Base-by-base conservation (phyloP, 2,797 vertebrate genomes). In the Scarus forsteni region DNA sequence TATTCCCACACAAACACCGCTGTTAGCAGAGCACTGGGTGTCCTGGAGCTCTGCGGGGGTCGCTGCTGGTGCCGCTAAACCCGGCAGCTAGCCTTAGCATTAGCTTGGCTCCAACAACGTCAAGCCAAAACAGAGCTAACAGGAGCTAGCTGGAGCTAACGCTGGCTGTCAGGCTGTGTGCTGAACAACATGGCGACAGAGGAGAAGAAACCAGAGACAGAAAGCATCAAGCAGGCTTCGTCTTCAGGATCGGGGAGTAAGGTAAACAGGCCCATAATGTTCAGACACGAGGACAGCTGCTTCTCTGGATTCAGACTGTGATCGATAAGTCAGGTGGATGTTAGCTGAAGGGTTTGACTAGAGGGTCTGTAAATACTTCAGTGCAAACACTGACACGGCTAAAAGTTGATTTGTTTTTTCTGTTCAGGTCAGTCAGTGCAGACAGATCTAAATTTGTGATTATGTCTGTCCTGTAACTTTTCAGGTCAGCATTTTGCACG, bases 191-290 rank as follows among this genome's bases (percentile, higher is more conserved):
- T 97, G 96, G 96, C 96, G 85, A 96, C 96, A 0, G 96, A 97
- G 92, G 96, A 97, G 91, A 97, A 97, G 94, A 97, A 97, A 87
- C 95, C 95, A 4, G 96, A 97, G 89, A 93, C 95, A 0, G 96
- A 97, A 87, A 93, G 94, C 0, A 93, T 92, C 65, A 94, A 96
- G 87, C 92, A 94, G n/a, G 85, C 95, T 49, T 95, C 96, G 45
- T 96, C 96, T n/a, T 95, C 95, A 0, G 95, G 95, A 0, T 96
- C 96, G 0, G 92, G 94, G 80, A 94, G 95, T 46, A 80, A 80
- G 73, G 78, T 80, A 38, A 52, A 67, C 19, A 0, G 40, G 1
- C 15, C 4, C 35, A 14, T 42, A 11, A 9, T n/a, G 8, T 38
- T 8, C 15, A 13, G 35, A 18, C 12, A 14, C 36, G 18, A 44